Percentiles rank a stretch among this genome's conserved stretches.
phyloP scores from a whole-genome alignment of 2,888 invertebrate species.

The Ophioninae sp. region DNA sequence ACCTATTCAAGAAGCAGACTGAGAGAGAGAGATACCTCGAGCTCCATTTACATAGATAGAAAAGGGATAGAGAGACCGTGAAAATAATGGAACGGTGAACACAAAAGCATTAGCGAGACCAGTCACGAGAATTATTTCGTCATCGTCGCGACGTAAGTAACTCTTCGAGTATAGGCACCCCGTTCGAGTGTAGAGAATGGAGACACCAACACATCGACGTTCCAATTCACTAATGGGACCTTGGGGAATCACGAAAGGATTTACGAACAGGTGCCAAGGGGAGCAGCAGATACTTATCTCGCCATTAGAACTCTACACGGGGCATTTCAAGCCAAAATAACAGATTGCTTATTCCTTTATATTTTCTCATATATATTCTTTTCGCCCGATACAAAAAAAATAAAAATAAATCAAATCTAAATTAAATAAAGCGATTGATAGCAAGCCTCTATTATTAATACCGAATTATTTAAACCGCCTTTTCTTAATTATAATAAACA shows the following conservation, averaged over 20 bases:
- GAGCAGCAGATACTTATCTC: conserved; percentile 38
- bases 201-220: conserved; percentile 3
- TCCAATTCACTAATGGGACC: conserved; percentile 44
- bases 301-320: conserved; percentile 24
- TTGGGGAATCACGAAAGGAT: conserved; percentile 56
- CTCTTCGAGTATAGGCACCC: conserved; percentile 23
- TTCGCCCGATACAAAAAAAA: background rate
- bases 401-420: background rate
- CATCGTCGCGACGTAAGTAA: conserved; percentile 32
- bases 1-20: background rate
- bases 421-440: background rate
- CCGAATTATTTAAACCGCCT: too few species aligned
- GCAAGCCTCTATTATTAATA: background rate
- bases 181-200: background rate
- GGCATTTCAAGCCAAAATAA: background rate
- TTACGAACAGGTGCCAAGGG: conserved; percentile 57
- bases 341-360: background rate
- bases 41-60: conserved; percentile 1
- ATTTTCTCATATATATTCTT: background rate
- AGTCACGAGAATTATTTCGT: conserved; percentile 51
- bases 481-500: too few species aligned
- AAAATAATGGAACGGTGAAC: conserved; percentile 21
- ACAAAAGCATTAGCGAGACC: conserved; percentile 27
- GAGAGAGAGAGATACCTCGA: background rate
- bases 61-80: conserved; percentile 5